Base-by-base conservation (phyloP, 2,113 vertebrate species). In the Callaeas wilsoni region DNA sequence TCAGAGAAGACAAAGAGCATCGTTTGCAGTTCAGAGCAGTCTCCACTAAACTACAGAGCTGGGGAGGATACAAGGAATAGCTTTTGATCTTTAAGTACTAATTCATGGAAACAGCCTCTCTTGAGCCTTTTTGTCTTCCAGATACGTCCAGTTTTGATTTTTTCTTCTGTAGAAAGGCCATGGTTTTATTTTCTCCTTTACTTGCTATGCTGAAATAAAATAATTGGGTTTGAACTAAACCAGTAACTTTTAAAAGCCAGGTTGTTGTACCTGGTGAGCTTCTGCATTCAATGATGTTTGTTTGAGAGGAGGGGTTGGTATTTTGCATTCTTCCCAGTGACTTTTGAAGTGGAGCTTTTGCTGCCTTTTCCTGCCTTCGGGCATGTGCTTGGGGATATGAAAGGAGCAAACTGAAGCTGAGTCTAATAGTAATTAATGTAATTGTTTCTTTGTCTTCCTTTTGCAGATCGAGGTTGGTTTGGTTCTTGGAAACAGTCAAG, bases 401-500 rank as follows among this genome's bases (percentile, higher is more conserved):
- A 18, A 46, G 76, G 32, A 55, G 10, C n/a, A 59, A 25, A n/a
- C 35, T 67, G 70, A 85, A n/a, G 25, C 10, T 59, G 35, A 63
- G 30, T 27, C 39, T 74, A 5, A 29, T 7, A 42, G 46, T 70
- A 70, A 42, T 63, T 52, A 20, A 26, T 52, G n/a, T 90, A 75
- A 90, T 91, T 52, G 27, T 47, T 94, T 93, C 39, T 71, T 96
- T 95, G 85, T 15, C 14, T 95, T 46, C 50, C 15, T 63, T 82
- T 79, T 82, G n/a, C 97, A 99, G 99, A 98, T 99, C 3, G 98
- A 98, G 12, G 95, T 99, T 53, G 99, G 99, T 44, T 97, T 99
- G 97, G 97, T 99, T 96, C 92, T 99, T 91, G 98, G 98, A 67
- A 99, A 99, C 97, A 99, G 99, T 95, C 99, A 99, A 94, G 99